Base-by-base conservation (phyloP, 2,888 invertebrate genomes). In the Tiliacea aurago region DNA sequence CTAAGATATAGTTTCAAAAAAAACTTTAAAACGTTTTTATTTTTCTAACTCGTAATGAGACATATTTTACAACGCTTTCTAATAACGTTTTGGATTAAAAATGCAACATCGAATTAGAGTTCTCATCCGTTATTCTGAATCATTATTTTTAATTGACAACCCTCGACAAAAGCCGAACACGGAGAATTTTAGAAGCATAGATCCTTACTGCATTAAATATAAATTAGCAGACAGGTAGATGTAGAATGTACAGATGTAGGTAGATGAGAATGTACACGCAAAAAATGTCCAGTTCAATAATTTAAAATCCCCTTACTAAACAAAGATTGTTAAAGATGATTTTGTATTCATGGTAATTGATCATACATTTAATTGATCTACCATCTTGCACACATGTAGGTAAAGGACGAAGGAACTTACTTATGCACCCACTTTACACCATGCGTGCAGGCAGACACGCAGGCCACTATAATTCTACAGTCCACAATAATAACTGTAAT, bases 351-450 rank as follows among this genome's bases (percentile, higher is more conserved):
- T 68, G 41, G 18, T 68, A 55, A 64, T 62, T 70, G 63, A 53
- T 64, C 33, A 47, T 41, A 67, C 47, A n/a, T n/a, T 51, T 33
- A 33, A 47, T n/a, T 45, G 64, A 41, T 41, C 37, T 13, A n/a
- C 56, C 28, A 4, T 56, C 37, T 68, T 20, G 7, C 63, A 69
- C 56, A 67, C 70, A 59, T 1, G 15, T 43, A 28, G 28, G 28
- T 28, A 59, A 56, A 43, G 23, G 18, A 43, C 20, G n/a, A 15
- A 65, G 55, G 37, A 64, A 83, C 69, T 83, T 63, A 78, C 75
- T 62, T 85, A 84, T 84, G 83, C 83, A 84, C 85, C 85, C 83
- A 70, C 56, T 61, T 85, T 72, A 76, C 78, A 73, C 66, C 41
- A 71, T 58, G 68, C 83, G 82, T 75, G 73, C 73, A 80, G 18